Evolutionary conservation across 2,888 invertebrate species (phyloP), one percentile per base, ranked within the genome.

Genomic region (Taphrorychus bicolor): DNA sequence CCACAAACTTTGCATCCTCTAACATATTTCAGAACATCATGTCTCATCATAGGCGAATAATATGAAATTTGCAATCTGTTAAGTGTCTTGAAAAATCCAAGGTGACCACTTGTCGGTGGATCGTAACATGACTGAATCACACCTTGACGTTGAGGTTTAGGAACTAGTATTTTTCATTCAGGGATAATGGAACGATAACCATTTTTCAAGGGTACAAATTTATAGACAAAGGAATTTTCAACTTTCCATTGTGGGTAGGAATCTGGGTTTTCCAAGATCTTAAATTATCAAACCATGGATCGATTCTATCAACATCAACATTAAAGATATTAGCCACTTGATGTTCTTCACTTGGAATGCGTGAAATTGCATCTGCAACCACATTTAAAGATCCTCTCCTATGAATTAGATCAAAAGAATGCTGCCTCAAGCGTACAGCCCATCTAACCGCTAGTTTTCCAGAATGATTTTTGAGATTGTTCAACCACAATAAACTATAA

Each of bases 401-500:
- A 54, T 74, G 71, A 24, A 71, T 18, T 5, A 75, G 42, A 19
- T 73, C 67, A 56, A 73, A 73, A 68, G 41, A 40, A 49, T 66
- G 66, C 53, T 73, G 70, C 9, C 59, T 42, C n/a, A 73, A 42
- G 17, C 56, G 67, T 16, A 73, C 49, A 24, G 69, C 24, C 74
- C 76, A 75, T 11, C 76, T 5, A 5, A 72, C n/a, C n/a, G n/a
- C 63, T 16, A 76, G 54, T 61, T 69, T 69, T 22, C 75, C 74
- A 11, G 71, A 14, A 11, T 72, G n/a, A n/a, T n/a, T n/a, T n/a
- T n/a, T n/a, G n/a, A n/a, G n/a, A n/a, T n/a, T n/a, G n/a, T n/a
- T n/a, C 19, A 75, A 52, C 74, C 73, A 75, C 3, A 72, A 48
- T 2, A 76, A 45, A 0, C 70, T 64, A 52, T 69, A 59, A 41